Evolutionary conservation across 30 jellyfish, hydroid and myxozoan genomes (phyloP).

Genomic region (Turritopsis dohrnii): DNA sequence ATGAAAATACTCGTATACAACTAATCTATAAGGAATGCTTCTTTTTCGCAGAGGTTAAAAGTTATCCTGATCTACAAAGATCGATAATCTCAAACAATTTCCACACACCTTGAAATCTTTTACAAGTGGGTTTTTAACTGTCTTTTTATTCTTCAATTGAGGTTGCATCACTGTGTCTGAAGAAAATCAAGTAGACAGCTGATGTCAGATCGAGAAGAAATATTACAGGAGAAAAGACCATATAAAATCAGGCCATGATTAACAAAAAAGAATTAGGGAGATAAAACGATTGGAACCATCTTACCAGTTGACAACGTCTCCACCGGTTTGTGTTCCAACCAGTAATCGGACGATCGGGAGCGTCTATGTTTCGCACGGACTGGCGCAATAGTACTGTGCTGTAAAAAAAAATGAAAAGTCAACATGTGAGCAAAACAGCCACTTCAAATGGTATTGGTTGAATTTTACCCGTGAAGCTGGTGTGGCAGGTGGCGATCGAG

Average conservation of each 20-base stretch:
- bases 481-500: conserved; percentile 88
- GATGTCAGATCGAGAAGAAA: too few relatives aligned
- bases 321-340: conserved; percentile 87
- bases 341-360: conserved; percentile 90
- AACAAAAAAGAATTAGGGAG: neutral
- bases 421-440: neutral
- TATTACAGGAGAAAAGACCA: too few relatives aligned
- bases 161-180: conserved; percentile 92
- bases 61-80: too few relatives aligned
- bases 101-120: conserved; percentile 66
- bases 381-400: conserved; percentile 48
- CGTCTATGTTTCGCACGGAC: conserved; percentile 81
- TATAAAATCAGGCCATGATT: too few relatives aligned
- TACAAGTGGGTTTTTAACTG: conserved; percentile 61
- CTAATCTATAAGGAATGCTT: neutral
- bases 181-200: neutral
- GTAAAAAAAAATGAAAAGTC: neutral
- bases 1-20: neutral
- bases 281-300: neutral
- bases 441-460: neutral
- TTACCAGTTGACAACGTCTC: conserved; percentile 79
- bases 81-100: neutral
- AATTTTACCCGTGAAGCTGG: conserved; percentile 9
- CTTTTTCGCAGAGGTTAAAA: neutral
- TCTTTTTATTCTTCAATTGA: conserved; percentile 61